Evolutionary conservation across 1,140 invertebrate genomes (phyloP), one percentile per base, ranked within the genome.

Genomic region (Hycleus cichorii): DNA sequence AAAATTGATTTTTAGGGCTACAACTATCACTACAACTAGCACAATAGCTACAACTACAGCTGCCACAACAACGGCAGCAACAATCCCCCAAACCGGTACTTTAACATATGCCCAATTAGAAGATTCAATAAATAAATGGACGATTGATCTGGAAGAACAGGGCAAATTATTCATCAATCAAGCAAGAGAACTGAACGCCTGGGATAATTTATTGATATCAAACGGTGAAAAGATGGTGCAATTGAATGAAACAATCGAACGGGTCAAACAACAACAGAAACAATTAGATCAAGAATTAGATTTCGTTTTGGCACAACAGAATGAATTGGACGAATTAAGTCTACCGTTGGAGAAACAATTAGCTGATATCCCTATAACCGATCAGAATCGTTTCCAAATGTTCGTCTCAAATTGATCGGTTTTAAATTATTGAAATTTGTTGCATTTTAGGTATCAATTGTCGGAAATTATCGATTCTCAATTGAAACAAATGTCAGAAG

Each of bases 41-140:
- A 43, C 58, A 50, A 11, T 67, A 3, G 60, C 67, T 42, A 69
- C 65, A 66, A 39, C 52, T 55, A 32, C 59, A 51, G 55, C 59
- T 57, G 26, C 48, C 18, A 64, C 67, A 62, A 53, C 56, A 74
- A 78, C 65, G 65, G 80, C 67, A 64, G 69, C 77, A 65, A 75
- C 59, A 60, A 48, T 74, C 73, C 3, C 76, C 64, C 63, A 80
- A 69, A 65, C 75, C 62, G 66, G 72, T 68, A 60, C 81, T 5
- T 84, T 97, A 67, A 93, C 85, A 11, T 97, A 94, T 69, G 83
- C 85, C 24, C 90, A 96, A 69, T 72, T 97, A 18, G 93, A 97
- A 75, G 94, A 97, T 67, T 82, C 84, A 2, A 93, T 97, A 46
- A 97, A 97, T 71, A 97, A 97, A 74, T 98, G 94, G 93, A 94